A percentile compares a stretch with the other conserved stretches of the same genome.
Conservation (phyloP, 2,888 invertebrate genomes). For the Gortyna flavago region DNA sequence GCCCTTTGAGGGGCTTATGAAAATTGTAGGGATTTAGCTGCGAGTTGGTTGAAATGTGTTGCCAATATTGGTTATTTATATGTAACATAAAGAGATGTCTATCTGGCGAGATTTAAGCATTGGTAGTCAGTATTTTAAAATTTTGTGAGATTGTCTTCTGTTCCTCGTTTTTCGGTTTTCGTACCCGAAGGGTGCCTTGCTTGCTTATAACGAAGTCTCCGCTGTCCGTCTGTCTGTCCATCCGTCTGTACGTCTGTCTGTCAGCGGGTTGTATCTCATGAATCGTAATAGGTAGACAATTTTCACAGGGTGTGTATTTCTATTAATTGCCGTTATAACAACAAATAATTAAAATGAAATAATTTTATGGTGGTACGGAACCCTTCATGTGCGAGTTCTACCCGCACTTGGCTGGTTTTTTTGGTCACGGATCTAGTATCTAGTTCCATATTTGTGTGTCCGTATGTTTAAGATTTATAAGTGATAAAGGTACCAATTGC, state of each 20-base stretch:
- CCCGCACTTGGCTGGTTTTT: too few relatives aligned
- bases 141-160: not conserved
- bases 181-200: not conserved
- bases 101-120: not conserved
- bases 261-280: too few relatives aligned
- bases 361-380: too few relatives aligned
- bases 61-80: not conserved
- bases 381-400: too few relatives aligned
- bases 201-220: too few relatives aligned
- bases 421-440: not conserved
- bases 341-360: not conserved
- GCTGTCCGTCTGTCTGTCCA: too few relatives aligned
- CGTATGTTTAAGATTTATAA: not conserved
- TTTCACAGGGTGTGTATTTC: not conserved
- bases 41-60: not conserved
- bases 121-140: not conserved
- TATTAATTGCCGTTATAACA: too few relatives aligned
- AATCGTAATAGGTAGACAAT: not conserved
- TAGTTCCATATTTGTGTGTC: not conserved
- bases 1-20: constrained; percentile 36
- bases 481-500: not conserved
- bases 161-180: not conserved
- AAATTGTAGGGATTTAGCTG: constrained; percentile 19
- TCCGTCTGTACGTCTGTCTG: too few relatives aligned
- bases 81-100: not conserved